A percentile compares a stretch with the other conserved stretches of the same genome.
These are phyloP conservation scores for Cremastinae sp. DNA, from an alignment of 2,888 invertebrate species.

Conservation along the genomic window DNA sequence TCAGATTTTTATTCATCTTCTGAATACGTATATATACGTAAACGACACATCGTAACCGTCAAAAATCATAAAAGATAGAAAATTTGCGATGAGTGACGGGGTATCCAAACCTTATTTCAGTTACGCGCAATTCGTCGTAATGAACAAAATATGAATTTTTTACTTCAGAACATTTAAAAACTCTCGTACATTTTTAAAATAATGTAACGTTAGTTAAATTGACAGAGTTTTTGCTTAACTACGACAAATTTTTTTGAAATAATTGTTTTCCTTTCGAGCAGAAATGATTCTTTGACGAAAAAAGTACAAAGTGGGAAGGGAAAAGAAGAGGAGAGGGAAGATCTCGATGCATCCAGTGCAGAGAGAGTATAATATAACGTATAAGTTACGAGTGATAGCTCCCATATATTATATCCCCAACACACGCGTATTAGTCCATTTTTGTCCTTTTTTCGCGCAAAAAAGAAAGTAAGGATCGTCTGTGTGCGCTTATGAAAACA, in stretches of 20 bases:
- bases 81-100: too few species aligned
- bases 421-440: background rate
- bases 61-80: too few species aligned
- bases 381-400: constrained; percentile 50
- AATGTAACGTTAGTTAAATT: too few species aligned
- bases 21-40: too few species aligned
- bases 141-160: too few species aligned
- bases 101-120: too few species aligned
- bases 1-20: too few species aligned
- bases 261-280: background rate
- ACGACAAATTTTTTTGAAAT: background rate
- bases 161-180: too few species aligned
- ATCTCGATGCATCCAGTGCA: constrained; percentile 21
- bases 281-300: constrained; percentile 5
- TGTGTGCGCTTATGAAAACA: constrained; percentile 6
- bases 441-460: constrained; percentile 7
- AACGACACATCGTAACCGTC: too few species aligned
- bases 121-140: too few species aligned
- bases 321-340: constrained; percentile 4
- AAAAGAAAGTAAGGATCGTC: background rate
- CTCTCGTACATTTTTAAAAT: too few species aligned
- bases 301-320: constrained; percentile 8
- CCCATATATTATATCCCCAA: constrained; percentile 25
- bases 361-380: constrained; percentile 41
- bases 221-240: too few species aligned